Conservation (phyloP, 2,888 invertebrate species). For the Bombyx huttoni region DNA sequence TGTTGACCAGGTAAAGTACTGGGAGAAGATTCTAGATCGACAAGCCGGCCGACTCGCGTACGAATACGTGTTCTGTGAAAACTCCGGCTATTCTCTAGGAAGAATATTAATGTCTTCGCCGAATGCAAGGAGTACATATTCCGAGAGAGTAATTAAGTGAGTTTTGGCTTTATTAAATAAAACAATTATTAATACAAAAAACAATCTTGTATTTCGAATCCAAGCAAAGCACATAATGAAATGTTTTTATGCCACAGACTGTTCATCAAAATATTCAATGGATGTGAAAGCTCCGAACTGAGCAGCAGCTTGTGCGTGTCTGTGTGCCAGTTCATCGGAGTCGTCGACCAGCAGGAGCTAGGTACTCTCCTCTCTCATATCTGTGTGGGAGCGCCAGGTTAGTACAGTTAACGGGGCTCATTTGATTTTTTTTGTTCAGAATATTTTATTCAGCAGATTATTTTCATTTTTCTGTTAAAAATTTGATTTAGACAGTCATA, state of each 20-base stretch:
- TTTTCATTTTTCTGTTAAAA: background rate
- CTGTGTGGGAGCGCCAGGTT: constrained; percentile 45
- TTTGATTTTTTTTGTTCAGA: background rate
- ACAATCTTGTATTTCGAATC: no score
- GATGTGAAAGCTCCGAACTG: constrained; percentile 47
- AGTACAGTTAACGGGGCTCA: constrained; percentile 5
- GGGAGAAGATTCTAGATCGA: constrained; percentile 89
- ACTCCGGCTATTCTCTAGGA: constrained; percentile 78
- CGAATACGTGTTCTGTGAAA: constrained; percentile 82
- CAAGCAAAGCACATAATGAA: no score
- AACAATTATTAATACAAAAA: no score
- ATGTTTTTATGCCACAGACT: constrained; percentile 24
- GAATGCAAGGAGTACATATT: constrained; percentile 81
- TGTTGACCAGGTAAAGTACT: constrained; percentile 82
- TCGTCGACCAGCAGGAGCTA: constrained; percentile 51
- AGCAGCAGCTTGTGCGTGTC: constrained; percentile 48
- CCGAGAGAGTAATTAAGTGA: constrained; percentile 80
- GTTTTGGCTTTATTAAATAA: constrained; percentile 9
- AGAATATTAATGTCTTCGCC: constrained; percentile 87
- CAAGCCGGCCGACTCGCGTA: constrained; percentile 86
- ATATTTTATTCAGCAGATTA: background rate
- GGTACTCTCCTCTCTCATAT: constrained; percentile 42
- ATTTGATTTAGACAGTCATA: no score
- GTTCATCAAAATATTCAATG: constrained; percentile 57
- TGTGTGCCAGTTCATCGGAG: constrained; percentile 56